Conservation (phyloP, 37 sponge, comb jelly and placozoan species). For the Halisarca cf. caerulea region DNA sequence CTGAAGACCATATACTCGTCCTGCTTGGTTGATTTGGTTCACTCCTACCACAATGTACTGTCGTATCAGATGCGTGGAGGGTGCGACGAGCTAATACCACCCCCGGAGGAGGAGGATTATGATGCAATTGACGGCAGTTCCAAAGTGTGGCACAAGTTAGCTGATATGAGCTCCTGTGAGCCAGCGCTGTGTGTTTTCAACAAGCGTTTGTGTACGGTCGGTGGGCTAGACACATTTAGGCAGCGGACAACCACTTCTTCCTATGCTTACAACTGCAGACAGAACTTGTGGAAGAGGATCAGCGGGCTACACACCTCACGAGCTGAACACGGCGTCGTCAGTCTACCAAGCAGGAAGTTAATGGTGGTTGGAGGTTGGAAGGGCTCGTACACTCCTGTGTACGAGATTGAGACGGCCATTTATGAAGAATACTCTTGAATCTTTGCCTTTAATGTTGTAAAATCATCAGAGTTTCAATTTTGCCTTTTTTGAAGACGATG, state of each 20-base stretch:
- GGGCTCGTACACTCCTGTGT: neutral
- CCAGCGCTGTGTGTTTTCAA: neutral
- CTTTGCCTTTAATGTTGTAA: no score
- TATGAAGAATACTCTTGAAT: neutral
- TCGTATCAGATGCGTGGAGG: neutral
- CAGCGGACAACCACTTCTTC: neutral
- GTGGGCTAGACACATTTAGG: neutral
- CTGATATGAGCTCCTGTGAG: neutral
- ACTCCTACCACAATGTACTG: neutral
- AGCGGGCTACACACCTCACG: constrained; percentile 1
- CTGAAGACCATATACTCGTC: neutral
- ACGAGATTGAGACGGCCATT: neutral
- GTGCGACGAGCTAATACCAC: neutral
- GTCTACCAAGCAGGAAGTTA: neutral
- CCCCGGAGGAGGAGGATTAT: neutral
- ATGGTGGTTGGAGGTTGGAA: constrained; percentile 23
- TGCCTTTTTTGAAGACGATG: no score
- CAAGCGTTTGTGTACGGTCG: constrained; percentile 7
- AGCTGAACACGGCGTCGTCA: neutral
- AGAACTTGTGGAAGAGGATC: constrained; percentile 15
- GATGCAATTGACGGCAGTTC: neutral
- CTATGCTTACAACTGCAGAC: constrained; percentile 9
- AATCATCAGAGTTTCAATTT: no score
- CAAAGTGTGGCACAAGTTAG: neutral
- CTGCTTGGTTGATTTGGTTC: neutral